These are phyloP conservation scores for Chloroceryle aenea DNA, from an alignment of 2,113 vertebrate genomes.

Conservation along the genomic window DNA sequence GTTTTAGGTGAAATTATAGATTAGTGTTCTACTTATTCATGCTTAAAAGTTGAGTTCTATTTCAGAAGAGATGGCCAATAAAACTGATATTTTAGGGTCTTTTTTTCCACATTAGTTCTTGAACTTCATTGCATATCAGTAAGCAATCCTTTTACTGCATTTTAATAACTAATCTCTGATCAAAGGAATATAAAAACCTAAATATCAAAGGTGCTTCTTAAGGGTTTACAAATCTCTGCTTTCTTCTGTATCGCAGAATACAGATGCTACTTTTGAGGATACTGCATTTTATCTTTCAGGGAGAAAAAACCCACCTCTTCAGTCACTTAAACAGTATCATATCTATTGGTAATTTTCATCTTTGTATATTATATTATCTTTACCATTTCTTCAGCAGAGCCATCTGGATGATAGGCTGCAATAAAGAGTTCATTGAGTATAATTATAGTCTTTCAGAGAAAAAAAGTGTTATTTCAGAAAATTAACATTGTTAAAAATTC, in stretches of 20 bases:
- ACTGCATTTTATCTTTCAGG: neutral
- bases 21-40: neutral
- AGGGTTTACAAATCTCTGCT: neutral
- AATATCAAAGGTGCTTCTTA: conserved; percentile 22
- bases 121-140: neutral
- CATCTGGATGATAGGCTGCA: neutral
- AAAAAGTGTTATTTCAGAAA: conserved; percentile 27
- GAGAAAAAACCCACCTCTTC: neutral
- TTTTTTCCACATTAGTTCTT: neutral
- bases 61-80: neutral
- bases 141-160: neutral
- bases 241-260: neutral
- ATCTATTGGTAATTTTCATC: neutral
- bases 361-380: conserved; percentile 20
- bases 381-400: neutral
- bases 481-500: conserved; percentile 12
- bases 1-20: neutral
- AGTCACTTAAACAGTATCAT: conserved; percentile 16
- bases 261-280: neutral
- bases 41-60: neutral
- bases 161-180: conserved; percentile 20
- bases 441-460: conserved; percentile 38
- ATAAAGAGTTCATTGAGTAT: conserved; percentile 1
- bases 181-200: conserved; percentile 6
- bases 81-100: neutral